Conservation (phyloP, 2,797 vertebrate genomes). For the Urocyon cinereoargenteus region DNA sequence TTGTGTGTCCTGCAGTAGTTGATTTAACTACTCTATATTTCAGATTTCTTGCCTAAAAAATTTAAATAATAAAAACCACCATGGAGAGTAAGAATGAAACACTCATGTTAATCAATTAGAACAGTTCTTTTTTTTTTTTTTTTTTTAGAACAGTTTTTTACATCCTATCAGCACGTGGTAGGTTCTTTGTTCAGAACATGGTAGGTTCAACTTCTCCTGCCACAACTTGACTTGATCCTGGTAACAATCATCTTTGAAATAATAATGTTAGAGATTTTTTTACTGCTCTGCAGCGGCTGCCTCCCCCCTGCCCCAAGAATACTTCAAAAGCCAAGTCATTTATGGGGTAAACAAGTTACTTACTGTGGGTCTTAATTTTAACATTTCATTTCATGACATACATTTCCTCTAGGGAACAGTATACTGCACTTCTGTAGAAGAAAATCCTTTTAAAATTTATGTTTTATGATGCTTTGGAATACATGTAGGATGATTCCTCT, state of each 20-base stretch:
- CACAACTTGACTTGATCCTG: background rate
- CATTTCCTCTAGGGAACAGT: background rate
- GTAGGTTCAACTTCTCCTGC: background rate
- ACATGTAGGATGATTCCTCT: constrained; percentile 65
- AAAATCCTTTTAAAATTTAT: constrained; percentile 70
- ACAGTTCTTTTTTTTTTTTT: too few species aligned
- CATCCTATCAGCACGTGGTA: background rate
- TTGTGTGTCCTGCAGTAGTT: background rate
- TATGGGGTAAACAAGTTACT: background rate
- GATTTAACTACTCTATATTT: background rate
- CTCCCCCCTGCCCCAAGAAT: background rate
- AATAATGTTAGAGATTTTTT: background rate
- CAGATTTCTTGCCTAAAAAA: background rate
- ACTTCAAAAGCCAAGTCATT: background rate
- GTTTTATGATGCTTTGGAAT: constrained; percentile 73
- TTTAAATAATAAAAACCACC: background rate
- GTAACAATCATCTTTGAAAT: background rate
- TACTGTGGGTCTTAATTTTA: background rate
- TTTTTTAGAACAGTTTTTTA: too few species aligned
- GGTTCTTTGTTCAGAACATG: background rate
- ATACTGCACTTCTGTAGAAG: background rate
- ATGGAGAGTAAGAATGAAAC: background rate
- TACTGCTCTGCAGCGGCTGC: background rate
- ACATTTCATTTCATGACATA: background rate
- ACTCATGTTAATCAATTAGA: background rate